These are phyloP conservation scores for Acrobasis consociella DNA, from an alignment of 2,888 invertebrate species.

Conservation along the genomic window DNA sequence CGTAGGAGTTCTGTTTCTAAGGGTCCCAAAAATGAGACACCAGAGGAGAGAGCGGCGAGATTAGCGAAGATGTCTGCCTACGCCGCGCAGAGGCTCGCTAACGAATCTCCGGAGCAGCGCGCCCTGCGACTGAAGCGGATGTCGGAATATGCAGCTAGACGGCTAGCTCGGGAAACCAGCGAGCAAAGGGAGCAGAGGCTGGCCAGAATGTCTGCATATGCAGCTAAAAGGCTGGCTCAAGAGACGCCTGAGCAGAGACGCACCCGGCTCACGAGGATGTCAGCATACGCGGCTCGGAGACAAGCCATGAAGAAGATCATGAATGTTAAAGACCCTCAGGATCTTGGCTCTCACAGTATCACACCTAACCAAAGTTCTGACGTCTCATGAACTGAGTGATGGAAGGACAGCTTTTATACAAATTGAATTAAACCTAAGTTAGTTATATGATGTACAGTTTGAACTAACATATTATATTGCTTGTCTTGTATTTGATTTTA, in stretches of 20 bases:
- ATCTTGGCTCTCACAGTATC: slow-evolving; percentile 24
- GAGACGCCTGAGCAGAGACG: slow-evolving; percentile 69
- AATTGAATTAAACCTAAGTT: neutral
- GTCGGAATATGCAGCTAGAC: slow-evolving; percentile 73
- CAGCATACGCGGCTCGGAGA: slow-evolving; percentile 70
- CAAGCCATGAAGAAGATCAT: slow-evolving; percentile 59
- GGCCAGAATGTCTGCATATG: slow-evolving; percentile 74
- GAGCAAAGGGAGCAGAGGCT: slow-evolving; percentile 68
- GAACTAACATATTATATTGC: slow-evolving; percentile 8
- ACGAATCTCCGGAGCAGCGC: slow-evolving; percentile 69
- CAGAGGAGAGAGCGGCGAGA: slow-evolving; percentile 60
- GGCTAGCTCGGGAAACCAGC: slow-evolving; percentile 62
- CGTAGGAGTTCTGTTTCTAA: slow-evolving; percentile 40
- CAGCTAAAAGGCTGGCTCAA: slow-evolving; percentile 67
- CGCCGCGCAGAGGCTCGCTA: slow-evolving; percentile 70
- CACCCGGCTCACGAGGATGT: slow-evolving; percentile 65
- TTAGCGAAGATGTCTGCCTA: slow-evolving; percentile 75
- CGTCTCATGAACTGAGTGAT: neutral
- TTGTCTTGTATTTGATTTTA: slow-evolving; percentile 1
- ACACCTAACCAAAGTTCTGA: slow-evolving; percentile 48
- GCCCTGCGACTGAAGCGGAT: slow-evolving; percentile 64
- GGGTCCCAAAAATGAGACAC: slow-evolving; percentile 50
- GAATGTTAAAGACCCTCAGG: slow-evolving; percentile 27
- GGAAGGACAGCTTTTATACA: neutral
- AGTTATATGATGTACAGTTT: neutral